These are phyloP conservation scores for Chelmon rostratus DNA, from an alignment of 2,797 vertebrate genomes.

Conservation along the genomic window DNA sequence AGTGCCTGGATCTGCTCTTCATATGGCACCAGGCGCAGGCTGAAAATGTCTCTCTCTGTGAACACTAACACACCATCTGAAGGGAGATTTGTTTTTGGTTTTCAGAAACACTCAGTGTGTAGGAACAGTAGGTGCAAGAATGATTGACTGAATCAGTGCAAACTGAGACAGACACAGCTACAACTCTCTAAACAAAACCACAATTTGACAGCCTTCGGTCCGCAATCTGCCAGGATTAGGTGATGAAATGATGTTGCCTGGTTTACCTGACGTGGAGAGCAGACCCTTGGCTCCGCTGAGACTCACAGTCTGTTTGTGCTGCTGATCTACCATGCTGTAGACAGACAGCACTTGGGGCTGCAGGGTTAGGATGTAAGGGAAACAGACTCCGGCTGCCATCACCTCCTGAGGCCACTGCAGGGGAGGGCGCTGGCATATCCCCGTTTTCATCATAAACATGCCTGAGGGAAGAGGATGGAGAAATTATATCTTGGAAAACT, in stretches of 20 bases:
- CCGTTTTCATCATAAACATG: constrained; percentile 83
- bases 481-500: constrained; percentile 52
- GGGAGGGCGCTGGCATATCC: constrained; percentile 80
- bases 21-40: constrained; percentile 72
- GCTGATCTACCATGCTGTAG: constrained; percentile 84
- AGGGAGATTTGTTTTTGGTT: constrained; percentile 51
- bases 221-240: constrained; percentile 29
- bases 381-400: constrained; percentile 76
- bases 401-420: constrained; percentile 81
- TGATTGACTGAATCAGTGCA: constrained; percentile 55
- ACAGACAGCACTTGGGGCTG: constrained; percentile 73
- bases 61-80: constrained; percentile 80
- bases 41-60: constrained; percentile 77
- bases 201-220: constrained; percentile 15
- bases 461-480: constrained; percentile 66
- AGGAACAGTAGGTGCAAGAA: constrained; percentile 30
- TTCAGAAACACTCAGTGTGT: constrained; percentile 33
- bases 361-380: constrained; percentile 78
- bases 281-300: constrained; percentile 73
- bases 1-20: constrained; percentile 79
- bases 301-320: constrained; percentile 78
- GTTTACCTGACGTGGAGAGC: constrained; percentile 74
- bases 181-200: constrained; percentile 21
- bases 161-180: constrained; percentile 31
- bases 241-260: constrained; percentile 10